Base-by-base conservation (phyloP, 2,888 invertebrate genomes). In the Volucella inflata region DNA sequence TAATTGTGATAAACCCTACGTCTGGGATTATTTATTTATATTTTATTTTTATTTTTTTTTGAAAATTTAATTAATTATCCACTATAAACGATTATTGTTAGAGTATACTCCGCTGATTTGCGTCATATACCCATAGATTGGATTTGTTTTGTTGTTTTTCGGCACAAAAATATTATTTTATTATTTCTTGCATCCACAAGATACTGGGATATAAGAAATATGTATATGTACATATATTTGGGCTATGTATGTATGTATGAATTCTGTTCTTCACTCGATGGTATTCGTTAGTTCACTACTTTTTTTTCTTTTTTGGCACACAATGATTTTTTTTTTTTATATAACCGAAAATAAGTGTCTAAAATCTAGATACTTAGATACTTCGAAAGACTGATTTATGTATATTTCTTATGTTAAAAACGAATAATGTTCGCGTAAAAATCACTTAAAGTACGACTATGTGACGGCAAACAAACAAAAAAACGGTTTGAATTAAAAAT, bases 291-390 rank as follows among this genome's bases (percentile, higher is more conserved):
- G 60, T 71, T 80, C 80, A 80, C 65, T 38, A 74, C 51, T 53
- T 82, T 76, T 70, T 21, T 46, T 75, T 79, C 68, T 70, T 30
- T 70, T 85, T 80, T 80, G 81, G 70, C 85, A 76, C 84, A 80
- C 80, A 62, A 44, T 71, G 65, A 55, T 57, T 62, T 40, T 50
- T 48, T 64, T 68, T 65, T 57, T 76, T 83, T 84, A 81, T 81
- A 71, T 85, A 85, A 85, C 72, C 81, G 62, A 81, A 85, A 72
- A 85, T 81, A 77, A 68, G 46, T 77, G 62, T 67, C 78, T 30
- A 30, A 30, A 30, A 30, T 30, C 30, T 77, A 80, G 53, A 65
- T 72, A 72, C 51, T 42, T 48, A 53, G 46, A 36, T 38, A 65
- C 30, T 6, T 21, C 40, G 38, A 50, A 75, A 84, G 65, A 67